phyloP scores from a whole-genome alignment of 2,888 invertebrate species.

The Tetropium fuscum region DNA sequence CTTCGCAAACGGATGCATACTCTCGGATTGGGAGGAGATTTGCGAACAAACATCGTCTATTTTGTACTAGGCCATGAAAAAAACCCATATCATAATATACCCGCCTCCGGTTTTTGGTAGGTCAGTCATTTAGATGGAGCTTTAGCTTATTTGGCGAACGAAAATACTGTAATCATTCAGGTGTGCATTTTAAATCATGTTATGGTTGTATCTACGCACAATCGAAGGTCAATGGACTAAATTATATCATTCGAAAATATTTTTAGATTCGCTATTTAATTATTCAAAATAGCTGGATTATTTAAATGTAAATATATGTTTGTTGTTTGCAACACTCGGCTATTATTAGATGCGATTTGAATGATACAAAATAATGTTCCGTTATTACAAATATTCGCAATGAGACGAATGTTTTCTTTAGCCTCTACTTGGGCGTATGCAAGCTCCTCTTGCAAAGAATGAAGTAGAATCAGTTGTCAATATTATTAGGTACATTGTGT shows the following conservation, averaged over 20 bases:
- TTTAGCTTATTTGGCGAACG: conserved; percentile 9
- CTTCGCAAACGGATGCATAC: conserved; percentile 9
- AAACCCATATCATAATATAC: conserved; percentile 1
- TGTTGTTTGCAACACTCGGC: too few species aligned
- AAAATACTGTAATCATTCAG: conserved; percentile 5
- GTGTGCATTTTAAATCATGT: conserved; percentile 1
- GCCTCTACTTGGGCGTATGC: too few species aligned
- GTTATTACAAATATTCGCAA: too few species aligned
- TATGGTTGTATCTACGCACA: neutral
- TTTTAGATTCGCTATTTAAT: neutral
- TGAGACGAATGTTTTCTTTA: too few species aligned
- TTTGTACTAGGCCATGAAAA: conserved; percentile 14
- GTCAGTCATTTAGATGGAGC: conserved; percentile 2
- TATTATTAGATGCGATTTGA: too few species aligned
- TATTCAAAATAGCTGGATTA: too few species aligned
- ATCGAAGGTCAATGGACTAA: conserved; percentile 13
- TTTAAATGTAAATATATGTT: too few species aligned
- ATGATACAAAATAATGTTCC: too few species aligned
- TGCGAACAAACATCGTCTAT: conserved; percentile 7
- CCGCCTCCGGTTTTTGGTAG: conserved; percentile 16
- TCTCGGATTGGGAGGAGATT: conserved; percentile 12
- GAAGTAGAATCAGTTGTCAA: too few species aligned
- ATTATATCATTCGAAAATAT: conserved; percentile 2
- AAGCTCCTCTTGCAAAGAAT: too few species aligned
- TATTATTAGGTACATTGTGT: too few species aligned